Evolutionary conservation across 1,140 invertebrate species (phyloP), one percentile per base, ranked within the genome.

Genomic region (Campoletis sonorensis): DNA sequence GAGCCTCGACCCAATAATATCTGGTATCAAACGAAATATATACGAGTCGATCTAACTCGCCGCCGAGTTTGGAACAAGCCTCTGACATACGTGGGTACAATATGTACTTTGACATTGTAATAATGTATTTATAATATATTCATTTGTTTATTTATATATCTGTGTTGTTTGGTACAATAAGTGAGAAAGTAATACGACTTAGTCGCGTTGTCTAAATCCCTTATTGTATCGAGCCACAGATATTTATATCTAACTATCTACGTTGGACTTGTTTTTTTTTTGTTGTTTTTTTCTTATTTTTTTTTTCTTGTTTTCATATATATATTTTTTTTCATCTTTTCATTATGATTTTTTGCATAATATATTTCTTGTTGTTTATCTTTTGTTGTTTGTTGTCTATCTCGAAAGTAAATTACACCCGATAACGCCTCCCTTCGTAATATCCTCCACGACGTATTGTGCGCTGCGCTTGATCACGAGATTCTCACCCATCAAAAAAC

Each of bases 31-130:
- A 71, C 33, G 33, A 27, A 37, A 30, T 27, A 71, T 18, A 30
- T 33, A 27, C 26, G 26, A 45, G 40, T 45, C 27, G 33, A 71
- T 71, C 68, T 37, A 27, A 40, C 68, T 71, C 68, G 33, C 68
- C 33, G 27, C 68, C 68, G 33, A 33, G 68, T 71, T 37, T 33
- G 27, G 33, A 71, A 71, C 30, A 71, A 71, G 68, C 68, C 33
- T 73, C 73, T 58, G 15, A 58, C 21, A 68, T 80, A 76, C 54
- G 73, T 58, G 37, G 72, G 67, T 77, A 51, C 76, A 81, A 81
- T 81, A 81, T 81, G 81, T 81, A 81, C 78, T 61, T 81, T 58
- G 81, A 81, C 81, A 81, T 81, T 81, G 78, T 79, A 78, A 73
- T 81, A 81, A 81, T 81, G 77, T 81, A 67, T 81, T 45, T 81